Percentiles rank a stretch among this genome's conserved stretches.
Evolutionary conservation across 2,888 invertebrate species (phyloP).

Genomic region (Tipula vernalis): DNA sequence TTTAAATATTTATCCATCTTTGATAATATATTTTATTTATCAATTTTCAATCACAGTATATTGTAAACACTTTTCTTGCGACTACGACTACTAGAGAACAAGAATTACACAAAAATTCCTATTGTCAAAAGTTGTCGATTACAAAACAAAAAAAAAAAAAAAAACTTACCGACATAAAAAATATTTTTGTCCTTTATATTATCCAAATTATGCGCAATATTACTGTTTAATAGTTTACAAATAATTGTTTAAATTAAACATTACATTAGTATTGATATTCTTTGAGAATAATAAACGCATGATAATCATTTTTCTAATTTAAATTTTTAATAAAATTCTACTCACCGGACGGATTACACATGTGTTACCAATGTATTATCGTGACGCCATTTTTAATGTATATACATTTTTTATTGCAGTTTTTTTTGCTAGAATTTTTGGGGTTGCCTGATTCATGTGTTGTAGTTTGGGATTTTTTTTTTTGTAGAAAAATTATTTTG

Average conservation of each 20-base stretch:
- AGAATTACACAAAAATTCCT: not conserved
- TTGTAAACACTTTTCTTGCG: not conserved
- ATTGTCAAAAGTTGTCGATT: not conserved
- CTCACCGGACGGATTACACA: constrained; percentile 14
- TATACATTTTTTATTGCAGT: not conserved
- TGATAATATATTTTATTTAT: not conserved
- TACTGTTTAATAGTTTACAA: not conserved
- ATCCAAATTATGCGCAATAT: not conserved
- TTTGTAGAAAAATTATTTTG: too few species aligned
- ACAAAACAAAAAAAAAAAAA: not conserved
- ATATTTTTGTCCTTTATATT: not conserved
- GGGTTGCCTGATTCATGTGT: not conserved
- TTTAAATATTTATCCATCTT: not conserved
- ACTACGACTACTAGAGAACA: not conserved
- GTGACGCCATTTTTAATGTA: constrained; percentile 13
- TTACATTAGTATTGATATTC: not conserved
- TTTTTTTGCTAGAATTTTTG: not conserved
- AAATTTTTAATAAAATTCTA: not conserved
- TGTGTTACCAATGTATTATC: constrained; percentile 14
- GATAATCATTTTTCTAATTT: not conserved
- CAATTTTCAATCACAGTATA: not conserved
- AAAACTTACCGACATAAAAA: not conserved
- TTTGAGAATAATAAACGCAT: not conserved
- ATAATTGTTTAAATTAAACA: not conserved
- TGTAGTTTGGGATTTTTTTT: not conserved